Conservation (phyloP, 2,113 vertebrate genomes). For the Spea multiplicata region DNA sequence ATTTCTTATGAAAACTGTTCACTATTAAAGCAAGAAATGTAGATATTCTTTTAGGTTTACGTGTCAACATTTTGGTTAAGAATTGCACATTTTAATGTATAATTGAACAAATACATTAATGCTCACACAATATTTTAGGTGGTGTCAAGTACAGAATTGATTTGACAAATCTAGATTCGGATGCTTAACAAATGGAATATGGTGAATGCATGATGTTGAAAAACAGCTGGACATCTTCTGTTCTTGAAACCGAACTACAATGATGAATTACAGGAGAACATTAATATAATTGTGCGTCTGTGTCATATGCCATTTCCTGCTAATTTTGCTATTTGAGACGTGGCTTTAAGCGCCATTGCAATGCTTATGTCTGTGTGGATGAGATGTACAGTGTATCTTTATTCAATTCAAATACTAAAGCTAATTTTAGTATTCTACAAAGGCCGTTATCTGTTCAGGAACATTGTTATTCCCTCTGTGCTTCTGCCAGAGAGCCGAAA, state of each 20-base stretch:
- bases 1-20: too few relatives aligned
- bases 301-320: not conserved
- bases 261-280: not conserved
- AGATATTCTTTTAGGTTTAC: not conserved
- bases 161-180: not conserved
- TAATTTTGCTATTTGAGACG: too few relatives aligned
- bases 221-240: not conserved
- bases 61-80: not conserved
- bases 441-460: too few relatives aligned
- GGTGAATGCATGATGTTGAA: not conserved
- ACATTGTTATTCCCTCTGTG: too few relatives aligned
- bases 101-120: not conserved
- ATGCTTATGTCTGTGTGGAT: too few relatives aligned
- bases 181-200: not conserved
- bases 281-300: not conserved
- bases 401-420: too few relatives aligned
- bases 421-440: too few relatives aligned
- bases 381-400: too few relatives aligned
- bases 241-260: not conserved
- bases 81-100: not conserved
- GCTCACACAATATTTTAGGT: not conserved
- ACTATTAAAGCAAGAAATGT: not conserved
- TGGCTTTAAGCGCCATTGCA: too few relatives aligned
- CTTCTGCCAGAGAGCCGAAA: too few relatives aligned
- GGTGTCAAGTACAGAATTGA: not conserved